phyloP scores from a whole-genome alignment of 1,140 invertebrate species.

The Rhagoletis zephyria region DNA sequence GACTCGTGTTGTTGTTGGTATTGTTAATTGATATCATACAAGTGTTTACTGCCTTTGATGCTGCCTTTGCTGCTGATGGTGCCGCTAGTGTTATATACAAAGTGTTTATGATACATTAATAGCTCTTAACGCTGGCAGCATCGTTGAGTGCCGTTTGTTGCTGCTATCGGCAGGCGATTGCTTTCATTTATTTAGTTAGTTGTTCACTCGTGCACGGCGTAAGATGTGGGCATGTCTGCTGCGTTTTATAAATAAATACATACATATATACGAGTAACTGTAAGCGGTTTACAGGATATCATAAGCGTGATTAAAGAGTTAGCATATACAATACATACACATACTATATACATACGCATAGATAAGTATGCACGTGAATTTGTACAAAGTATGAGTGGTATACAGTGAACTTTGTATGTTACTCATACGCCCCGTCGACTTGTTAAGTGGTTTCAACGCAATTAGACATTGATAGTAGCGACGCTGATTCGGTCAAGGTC shows the following conservation, averaged over 20 bases:
- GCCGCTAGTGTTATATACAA: not conserved
- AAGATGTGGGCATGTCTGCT: not conserved
- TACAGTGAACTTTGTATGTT: not conserved
- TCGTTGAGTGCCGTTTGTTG: conserved; percentile 11
- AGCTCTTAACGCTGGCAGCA: not conserved
- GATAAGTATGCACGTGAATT: not conserved
- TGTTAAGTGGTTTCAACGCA: not conserved
- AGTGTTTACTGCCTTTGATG: not conserved
- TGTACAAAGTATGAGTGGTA: not conserved
- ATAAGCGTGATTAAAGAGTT: not conserved
- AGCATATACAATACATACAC: not conserved
- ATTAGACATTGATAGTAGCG: not conserved
- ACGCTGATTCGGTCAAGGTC: conserved; percentile 14
- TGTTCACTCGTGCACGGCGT: conserved; percentile 4
- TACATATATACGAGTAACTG: too few species aligned
- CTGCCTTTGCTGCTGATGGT: not conserved
- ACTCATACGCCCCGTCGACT: conserved; percentile 33
- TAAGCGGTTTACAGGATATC: conserved; percentile 11
- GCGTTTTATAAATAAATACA: not conserved
- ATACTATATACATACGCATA: not conserved
- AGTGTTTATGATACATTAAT: too few species aligned
- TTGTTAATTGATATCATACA: not conserved
- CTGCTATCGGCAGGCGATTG: not conserved
- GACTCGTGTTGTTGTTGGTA: not conserved
- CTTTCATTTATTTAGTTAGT: conserved; percentile 24